phyloP scores from a whole-genome alignment of 2,113 vertebrate species.

The Syngnathus floridae region DNA sequence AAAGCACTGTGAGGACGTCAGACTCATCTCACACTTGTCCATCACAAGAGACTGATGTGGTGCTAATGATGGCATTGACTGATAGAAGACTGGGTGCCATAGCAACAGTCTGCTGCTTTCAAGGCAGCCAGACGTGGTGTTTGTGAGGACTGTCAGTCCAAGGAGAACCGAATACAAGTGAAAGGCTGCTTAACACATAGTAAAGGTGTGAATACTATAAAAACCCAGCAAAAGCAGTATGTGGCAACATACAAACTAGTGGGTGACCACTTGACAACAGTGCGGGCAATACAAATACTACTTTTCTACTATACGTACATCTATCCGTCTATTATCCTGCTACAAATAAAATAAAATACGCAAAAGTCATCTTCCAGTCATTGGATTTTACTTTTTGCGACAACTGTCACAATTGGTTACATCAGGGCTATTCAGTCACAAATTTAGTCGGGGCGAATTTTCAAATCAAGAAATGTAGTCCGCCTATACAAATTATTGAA shows the following conservation, averaged over 20 bases:
- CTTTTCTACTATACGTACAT: background rate
- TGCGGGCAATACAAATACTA: background rate
- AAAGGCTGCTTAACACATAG: conserved; percentile 6
- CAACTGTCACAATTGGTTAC: no score
- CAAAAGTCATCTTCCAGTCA: background rate
- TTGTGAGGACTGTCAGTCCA: conserved; percentile 21
- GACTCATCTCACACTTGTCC: conserved; percentile 49
- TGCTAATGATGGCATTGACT: conserved; percentile 29
- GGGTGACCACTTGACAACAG: background rate
- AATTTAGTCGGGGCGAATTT: no score
- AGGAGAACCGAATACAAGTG: conserved; percentile 7
- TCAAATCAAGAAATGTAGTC: no score
- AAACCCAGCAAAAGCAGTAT: background rate
- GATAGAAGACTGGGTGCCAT: conserved; percentile 26
- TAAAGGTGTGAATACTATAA: background rate
- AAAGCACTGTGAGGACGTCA: conserved; percentile 38
- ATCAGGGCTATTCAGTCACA: no score
- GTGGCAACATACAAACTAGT: background rate
- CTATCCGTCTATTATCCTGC: background rate
- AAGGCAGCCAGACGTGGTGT: conserved; percentile 24
- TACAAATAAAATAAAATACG: background rate
- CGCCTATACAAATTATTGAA: no score
- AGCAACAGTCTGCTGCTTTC: conserved; percentile 41
- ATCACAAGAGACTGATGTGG: conserved; percentile 32
- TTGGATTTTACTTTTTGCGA: no score